Evolutionary conservation across 2,797 vertebrate genomes (phyloP), one percentile per base, ranked within the genome.

Genomic region (Glyptemys insculpta): DNA sequence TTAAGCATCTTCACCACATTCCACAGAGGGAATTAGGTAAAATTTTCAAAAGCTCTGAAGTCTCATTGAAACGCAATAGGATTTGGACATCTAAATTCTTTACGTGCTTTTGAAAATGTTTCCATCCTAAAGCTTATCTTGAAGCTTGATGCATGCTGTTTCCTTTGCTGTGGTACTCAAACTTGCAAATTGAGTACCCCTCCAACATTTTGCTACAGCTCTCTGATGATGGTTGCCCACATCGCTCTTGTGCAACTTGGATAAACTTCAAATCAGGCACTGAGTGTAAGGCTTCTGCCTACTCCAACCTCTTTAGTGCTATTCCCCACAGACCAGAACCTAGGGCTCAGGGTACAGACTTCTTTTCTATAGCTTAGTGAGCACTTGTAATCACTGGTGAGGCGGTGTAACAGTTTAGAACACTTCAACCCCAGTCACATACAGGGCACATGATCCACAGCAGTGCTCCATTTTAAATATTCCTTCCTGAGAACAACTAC

Each of bases 161-260:
- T 25, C 19, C 68, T 21, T 52, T 52, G 56, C 25, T 93, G 57
- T 47, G 95, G 23, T 41, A 88, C 8, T 85, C 76, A 72, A 37
- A 83, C 52, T 94, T 82, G 76, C 80, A 94, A 65, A 62, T 52
- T 78, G 47, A 59, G 5, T 53, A 88, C 78, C 2, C 2, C 81
- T 4, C 0, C 86, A 31, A n/a, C 1, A 34, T 76, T 44, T 41
- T 56, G 44, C 8, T 27, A 18, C 74, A 52, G 65, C 11, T 56
- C 65, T 86, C 85, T 76, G 54, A 79, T 92, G 37, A 76, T 57
- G 74, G 44, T 74, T 80, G 84, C 83, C 8, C 44, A 85, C 14
- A 49, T 12, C 74, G 74, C 34, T 76, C 62, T 2, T 49, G 18
- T 57, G 87, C 1, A 0, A 37, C 16, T 9, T 18, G 78, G 2